These are phyloP conservation scores for Periophthalmus modestus DNA, from an alignment of 2,113 vertebrate genomes.

Conservation along the genomic window DNA sequence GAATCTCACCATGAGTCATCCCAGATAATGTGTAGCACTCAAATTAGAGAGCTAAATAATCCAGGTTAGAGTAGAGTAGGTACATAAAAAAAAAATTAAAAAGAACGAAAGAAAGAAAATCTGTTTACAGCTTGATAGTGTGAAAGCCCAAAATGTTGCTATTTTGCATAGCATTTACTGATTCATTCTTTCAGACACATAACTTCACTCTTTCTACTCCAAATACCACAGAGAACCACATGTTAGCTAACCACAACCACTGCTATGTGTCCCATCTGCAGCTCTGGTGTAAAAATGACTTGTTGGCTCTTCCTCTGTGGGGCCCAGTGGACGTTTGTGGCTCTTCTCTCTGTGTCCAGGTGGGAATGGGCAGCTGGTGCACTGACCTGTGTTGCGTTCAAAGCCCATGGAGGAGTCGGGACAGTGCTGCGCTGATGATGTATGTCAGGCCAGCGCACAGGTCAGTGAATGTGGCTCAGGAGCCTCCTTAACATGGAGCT, in stretches of 20 bases:
- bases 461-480: slow-evolving; percentile 56
- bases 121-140: too few relatives aligned
- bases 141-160: background rate
- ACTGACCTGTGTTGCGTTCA: slow-evolving; percentile 74
- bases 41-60: too few relatives aligned
- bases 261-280: slow-evolving; percentile 24
- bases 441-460: slow-evolving; percentile 71
- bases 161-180: slow-evolving; percentile 72
- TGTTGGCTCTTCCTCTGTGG: slow-evolving; percentile 65
- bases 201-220: slow-evolving; percentile 24
- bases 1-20: too few relatives aligned
- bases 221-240: slow-evolving; percentile 35
- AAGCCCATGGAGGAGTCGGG: slow-evolving; percentile 67
- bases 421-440: slow-evolving; percentile 69
- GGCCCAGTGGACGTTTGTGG: slow-evolving; percentile 38
- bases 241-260: slow-evolving; percentile 21
- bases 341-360: slow-evolving; percentile 60
- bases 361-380: slow-evolving; percentile 65
- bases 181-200: slow-evolving; percentile 63
- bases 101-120: too few relatives aligned
- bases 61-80: too few relatives aligned
- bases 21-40: too few relatives aligned
- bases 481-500: slow-evolving; percentile 28
- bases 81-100: too few relatives aligned
- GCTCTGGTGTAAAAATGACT: slow-evolving; percentile 36